These are phyloP conservation scores for Phyllostomus discolor DNA, from an alignment of 2,113 vertebrate species.

Conservation along the genomic window DNA sequence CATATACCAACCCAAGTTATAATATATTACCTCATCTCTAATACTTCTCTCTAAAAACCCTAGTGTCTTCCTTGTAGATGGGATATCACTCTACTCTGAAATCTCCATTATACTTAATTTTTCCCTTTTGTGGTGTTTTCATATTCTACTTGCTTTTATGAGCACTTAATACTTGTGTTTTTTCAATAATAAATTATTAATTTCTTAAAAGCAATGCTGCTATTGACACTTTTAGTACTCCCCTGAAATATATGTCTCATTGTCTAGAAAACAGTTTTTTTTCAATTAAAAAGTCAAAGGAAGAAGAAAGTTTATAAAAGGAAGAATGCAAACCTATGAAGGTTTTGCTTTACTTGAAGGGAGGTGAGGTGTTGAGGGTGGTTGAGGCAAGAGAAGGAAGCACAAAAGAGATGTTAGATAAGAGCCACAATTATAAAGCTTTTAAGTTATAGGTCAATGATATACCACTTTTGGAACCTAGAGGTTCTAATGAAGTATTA, in stretches of 20 bases:
- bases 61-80: not conserved
- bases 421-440: not conserved
- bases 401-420: not conserved
- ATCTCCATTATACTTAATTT: not conserved
- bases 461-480: not conserved
- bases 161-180: not conserved
- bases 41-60: not conserved
- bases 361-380: accelerated
- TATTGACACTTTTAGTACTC: not conserved
- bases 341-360: not conserved
- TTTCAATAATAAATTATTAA: not conserved
- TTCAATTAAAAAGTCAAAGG: not conserved
- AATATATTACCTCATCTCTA: not conserved
- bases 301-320: not conserved
- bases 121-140: not conserved
- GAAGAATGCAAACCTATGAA: not conserved
- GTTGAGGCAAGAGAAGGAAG: not conserved
- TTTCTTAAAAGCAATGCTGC: not conserved
- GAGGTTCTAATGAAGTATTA: not conserved
- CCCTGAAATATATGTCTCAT: not conserved
- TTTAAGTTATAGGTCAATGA: not conserved
- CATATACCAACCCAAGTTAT: not conserved
- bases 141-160: not conserved
- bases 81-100: not conserved
- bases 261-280: not conserved